A percentile compares a stretch with the other conserved stretches of the same genome.
Conservation (phyloP, 92 coral and sea anemone species). For the Zoanthus gigantus region DNA sequence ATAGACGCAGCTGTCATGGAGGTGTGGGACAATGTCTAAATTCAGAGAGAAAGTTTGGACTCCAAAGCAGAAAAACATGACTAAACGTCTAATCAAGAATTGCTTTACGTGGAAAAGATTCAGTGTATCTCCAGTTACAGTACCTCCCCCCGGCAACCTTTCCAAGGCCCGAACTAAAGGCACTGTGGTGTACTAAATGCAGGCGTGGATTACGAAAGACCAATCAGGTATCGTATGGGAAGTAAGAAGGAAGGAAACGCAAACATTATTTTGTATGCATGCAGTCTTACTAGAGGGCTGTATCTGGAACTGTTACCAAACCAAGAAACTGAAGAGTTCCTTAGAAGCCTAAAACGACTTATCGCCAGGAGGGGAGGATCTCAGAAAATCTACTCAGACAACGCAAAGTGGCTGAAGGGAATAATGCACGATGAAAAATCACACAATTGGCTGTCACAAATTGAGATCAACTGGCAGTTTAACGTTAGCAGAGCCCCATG, state of each 20-base stretch:
- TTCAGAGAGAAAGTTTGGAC: slow-evolving; percentile 46
- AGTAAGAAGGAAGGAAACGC: slow-evolving; percentile 36
- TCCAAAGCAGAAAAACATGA: slow-evolving; percentile 35
- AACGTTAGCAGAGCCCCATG: too few relatives aligned
- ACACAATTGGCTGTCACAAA: too few relatives aligned
- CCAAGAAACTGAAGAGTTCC: slow-evolving; percentile 43
- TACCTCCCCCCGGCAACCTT: slow-evolving; percentile 54
- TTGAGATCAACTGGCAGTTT: too few relatives aligned
- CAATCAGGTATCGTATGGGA: slow-evolving; percentile 20
- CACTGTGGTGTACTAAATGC: too few relatives aligned
- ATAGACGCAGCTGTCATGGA: slow-evolving; percentile 42
- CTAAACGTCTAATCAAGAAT: slow-evolving; percentile 36
- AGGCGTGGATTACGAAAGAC: slow-evolving; percentile 54
- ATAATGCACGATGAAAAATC: too few relatives aligned
- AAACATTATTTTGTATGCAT: slow-evolving; percentile 32
- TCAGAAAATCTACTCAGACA: slow-evolving; percentile 42
- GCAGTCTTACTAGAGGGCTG: slow-evolving; percentile 48
- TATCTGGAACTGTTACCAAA: slow-evolving; percentile 45
- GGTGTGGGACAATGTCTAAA: slow-evolving; percentile 56
- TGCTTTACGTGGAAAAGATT: slow-evolving; percentile 47
- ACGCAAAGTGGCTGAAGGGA: neutral
- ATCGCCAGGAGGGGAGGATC: slow-evolving; percentile 41
- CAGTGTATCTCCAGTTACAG: slow-evolving; percentile 19
- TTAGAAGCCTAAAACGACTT: slow-evolving; percentile 38
- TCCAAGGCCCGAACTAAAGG: slow-evolving; percentile 38